phyloP scores from a whole-genome alignment of 1,140 invertebrate species.

The Pachypsylla venusta region DNA sequence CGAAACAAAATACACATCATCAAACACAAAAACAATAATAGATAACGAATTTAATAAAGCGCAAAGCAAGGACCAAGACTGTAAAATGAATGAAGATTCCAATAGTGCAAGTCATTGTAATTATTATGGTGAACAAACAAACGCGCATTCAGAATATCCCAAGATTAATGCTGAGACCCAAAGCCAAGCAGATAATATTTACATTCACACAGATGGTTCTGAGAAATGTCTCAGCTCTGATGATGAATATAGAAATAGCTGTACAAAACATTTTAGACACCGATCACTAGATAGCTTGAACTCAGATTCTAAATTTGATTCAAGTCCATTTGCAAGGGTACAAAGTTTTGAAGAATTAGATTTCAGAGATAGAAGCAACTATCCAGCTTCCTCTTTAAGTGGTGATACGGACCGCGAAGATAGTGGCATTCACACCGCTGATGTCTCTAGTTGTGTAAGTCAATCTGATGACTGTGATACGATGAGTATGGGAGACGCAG shows the following conservation, averaged over 20 bases:
- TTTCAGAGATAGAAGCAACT: constrained; percentile 31
- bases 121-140: not conserved
- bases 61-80: not conserved
- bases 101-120: not conserved
- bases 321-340: constrained; percentile 43
- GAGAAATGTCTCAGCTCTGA: not conserved
- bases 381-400: constrained; percentile 34
- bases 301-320: constrained; percentile 32
- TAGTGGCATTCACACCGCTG: constrained; percentile 63
- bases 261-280: constrained; percentile 29
- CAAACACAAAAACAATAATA: not conserved
- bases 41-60: not conserved
- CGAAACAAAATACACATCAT: no score
- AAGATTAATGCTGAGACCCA: not conserved
- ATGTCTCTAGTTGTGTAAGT: constrained; percentile 57
- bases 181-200: not conserved
- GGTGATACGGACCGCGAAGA: constrained; percentile 59
- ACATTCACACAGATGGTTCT: not conserved
- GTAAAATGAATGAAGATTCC: not conserved
- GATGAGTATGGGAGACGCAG: not conserved
- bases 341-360: constrained; percentile 47
- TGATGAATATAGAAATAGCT: not conserved
- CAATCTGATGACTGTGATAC: constrained; percentile 43
- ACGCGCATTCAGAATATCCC: not conserved
- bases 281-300: constrained; percentile 48